Evolutionary conservation across 1,140 invertebrate genomes (phyloP).

Genomic region (Papilio xuthus): DNA sequence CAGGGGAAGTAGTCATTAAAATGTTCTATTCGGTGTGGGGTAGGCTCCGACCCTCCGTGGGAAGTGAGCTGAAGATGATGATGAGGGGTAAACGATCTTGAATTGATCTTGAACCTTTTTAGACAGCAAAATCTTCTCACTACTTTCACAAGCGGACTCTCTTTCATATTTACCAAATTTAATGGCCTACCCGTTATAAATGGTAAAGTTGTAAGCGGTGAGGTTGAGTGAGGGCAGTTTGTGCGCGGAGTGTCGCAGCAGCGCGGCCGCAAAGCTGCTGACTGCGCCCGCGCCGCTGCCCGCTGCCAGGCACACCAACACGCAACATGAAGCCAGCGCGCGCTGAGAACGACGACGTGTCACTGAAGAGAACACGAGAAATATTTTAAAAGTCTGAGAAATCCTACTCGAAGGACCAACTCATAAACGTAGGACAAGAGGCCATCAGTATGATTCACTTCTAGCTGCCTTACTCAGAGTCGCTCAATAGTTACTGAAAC

Average conservation of each 20-base stretch:
- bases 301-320: constrained; percentile 59
- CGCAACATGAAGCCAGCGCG: constrained; percentile 62
- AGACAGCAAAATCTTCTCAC: too few relatives aligned
- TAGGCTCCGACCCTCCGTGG: too few relatives aligned
- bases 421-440: not conserved
- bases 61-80: too few relatives aligned
- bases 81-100: too few relatives aligned
- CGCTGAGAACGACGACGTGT: constrained; percentile 58
- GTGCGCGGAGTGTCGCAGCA: constrained; percentile 66
- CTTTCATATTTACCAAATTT: not conserved
- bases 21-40: too few relatives aligned
- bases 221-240: constrained; percentile 60
- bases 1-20: too few relatives aligned
- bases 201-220: constrained; percentile 70
- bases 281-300: constrained; percentile 69
- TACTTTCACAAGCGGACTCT: too few relatives aligned
- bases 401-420: not conserved
- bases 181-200: constrained; percentile 65
- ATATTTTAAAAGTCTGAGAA: not conserved
- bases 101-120: too few relatives aligned
- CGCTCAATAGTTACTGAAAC: not conserved
- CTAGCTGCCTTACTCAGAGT: not conserved
- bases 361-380: constrained; percentile 49
- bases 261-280: constrained; percentile 69
- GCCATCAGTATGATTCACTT: not conserved